Evolutionary conservation across 2,888 invertebrate genomes (phyloP), one percentile per base, ranked within the genome.

Genomic region (Morpho deidamia): DNA sequence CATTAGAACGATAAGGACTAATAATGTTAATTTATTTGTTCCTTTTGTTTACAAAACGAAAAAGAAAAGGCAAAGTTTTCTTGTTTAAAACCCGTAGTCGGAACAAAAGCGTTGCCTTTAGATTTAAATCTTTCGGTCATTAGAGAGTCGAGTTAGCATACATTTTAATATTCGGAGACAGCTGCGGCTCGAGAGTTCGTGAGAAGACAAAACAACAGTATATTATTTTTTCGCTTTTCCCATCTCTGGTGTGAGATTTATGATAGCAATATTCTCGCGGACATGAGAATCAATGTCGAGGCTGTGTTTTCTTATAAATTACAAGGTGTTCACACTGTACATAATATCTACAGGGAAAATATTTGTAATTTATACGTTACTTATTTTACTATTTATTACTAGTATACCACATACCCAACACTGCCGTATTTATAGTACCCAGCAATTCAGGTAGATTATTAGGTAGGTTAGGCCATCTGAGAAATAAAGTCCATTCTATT

Each of bases 91-190:
- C 77, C 69, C 55, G 67, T 68, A 65, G 61, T 59, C 58, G 67
- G 65, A 61, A 67, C 68, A 69, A 77, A 77, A 74, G 73, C 70
- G 71, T 69, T 69, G 49, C 60, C 69, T 71, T 68, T 65, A 75
- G 74, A 82, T 82, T 81, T 76, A 77, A 81, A 82, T 58, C 72
- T 78, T 63, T 72, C 55, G 77, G 80, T 81, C 83, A 83, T 83
- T 84, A 81, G 76, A 75, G 70, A 74, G 72, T 70, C 68, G 68
- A 76, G 72, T 79, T 80, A 74, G 77, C 78, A 82, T 82, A 81
- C 74, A 84, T 84, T 84, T 84, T 56, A 56, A 56, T 55, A 55
- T 58, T 58, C 39, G 50, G 55, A 58, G 52, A 55, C 55, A 58
- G 46, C 52, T 55, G 58, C 39, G 55, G 35, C 52, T 50, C 32